These are phyloP conservation scores for Pangasius krempfi DNA, from an alignment of 2,797 vertebrate species.

Conservation along the genomic window DNA sequence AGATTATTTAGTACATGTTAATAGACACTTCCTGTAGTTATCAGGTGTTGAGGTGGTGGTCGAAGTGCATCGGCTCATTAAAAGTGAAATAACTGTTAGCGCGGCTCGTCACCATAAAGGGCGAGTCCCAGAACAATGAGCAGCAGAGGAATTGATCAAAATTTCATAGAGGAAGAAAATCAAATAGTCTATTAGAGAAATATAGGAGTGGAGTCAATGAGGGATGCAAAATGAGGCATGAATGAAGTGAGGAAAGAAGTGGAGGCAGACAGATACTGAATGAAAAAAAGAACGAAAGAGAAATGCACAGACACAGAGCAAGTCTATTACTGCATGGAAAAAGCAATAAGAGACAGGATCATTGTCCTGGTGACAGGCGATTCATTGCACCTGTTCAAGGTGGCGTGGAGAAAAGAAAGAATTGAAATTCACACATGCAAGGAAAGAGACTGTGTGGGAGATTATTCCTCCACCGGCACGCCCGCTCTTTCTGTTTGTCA, in stretches of 20 bases:
- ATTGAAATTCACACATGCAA: constrained; percentile 50
- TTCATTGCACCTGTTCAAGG: constrained; percentile 67
- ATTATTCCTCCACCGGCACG: constrained; percentile 18
- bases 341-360: constrained; percentile 70
- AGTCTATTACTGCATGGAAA: constrained; percentile 61
- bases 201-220: constrained; percentile 69
- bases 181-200: constrained; percentile 75
- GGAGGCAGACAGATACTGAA: constrained; percentile 43
- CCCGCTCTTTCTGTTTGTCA: constrained; percentile 27
- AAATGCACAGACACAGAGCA: constrained; percentile 60
- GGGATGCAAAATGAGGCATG: constrained; percentile 51
- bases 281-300: constrained; percentile 55
- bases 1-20: background rate
- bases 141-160: constrained; percentile 73
- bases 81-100: constrained; percentile 25
- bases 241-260: constrained; percentile 11
- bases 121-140: constrained; percentile 64
- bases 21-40: background rate
- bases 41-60: background rate
- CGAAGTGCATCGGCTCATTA: background rate
- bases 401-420: constrained; percentile 61
- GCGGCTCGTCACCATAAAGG: constrained; percentile 19
- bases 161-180: constrained; percentile 70
- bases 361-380: constrained; percentile 71
- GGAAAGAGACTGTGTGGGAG: constrained; percentile 17